A percentile compares a stretch with the other conserved stretches of the same genome.
Evolutionary conservation across 2,888 invertebrate genomes (phyloP).

Genomic region (Caenorhabditis drosophilae): DNA sequence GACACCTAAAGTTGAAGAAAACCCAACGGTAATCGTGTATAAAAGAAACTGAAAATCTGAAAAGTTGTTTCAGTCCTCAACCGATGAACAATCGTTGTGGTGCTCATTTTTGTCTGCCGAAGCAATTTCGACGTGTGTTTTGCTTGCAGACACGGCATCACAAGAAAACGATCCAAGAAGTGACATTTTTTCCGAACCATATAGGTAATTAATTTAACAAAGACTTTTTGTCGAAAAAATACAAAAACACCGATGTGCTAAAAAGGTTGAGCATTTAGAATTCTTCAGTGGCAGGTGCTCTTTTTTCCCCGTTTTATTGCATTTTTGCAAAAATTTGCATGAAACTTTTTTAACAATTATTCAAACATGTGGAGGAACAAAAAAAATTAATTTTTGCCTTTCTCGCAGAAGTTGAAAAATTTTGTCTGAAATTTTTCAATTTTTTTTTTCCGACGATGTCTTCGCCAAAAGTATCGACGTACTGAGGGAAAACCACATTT

Average conservation of each 20-base stretch:
- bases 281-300: neutral
- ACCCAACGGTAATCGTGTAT: slow-evolving; percentile 49
- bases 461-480: too few species aligned
- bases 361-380: slow-evolving; percentile 35
- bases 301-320: too few species aligned
- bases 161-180: slow-evolving; percentile 77
- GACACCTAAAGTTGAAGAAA: slow-evolving; percentile 40
- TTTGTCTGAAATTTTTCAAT: neutral
- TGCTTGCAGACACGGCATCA: slow-evolving; percentile 64
- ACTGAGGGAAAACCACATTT: too few species aligned
- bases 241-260: too few species aligned
- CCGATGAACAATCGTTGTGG: slow-evolving; percentile 51
- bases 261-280: too few species aligned
- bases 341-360: neutral
- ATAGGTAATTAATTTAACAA: slow-evolving; percentile 69
- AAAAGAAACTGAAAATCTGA: slow-evolving; percentile 3
- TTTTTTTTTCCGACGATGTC: neutral
- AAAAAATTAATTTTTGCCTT: slow-evolving; percentile 4
- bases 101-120: slow-evolving; percentile 57
- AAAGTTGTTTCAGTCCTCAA: slow-evolving; percentile 47
- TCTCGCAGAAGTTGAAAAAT: neutral
- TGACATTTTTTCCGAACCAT: slow-evolving; percentile 88
- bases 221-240: too few species aligned
- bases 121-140: slow-evolving; percentile 46
- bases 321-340: slow-evolving; percentile 2